Evolutionary conservation across 2,888 invertebrate genomes (phyloP).

Genomic region (Caenorhabditis sp.): DNA sequence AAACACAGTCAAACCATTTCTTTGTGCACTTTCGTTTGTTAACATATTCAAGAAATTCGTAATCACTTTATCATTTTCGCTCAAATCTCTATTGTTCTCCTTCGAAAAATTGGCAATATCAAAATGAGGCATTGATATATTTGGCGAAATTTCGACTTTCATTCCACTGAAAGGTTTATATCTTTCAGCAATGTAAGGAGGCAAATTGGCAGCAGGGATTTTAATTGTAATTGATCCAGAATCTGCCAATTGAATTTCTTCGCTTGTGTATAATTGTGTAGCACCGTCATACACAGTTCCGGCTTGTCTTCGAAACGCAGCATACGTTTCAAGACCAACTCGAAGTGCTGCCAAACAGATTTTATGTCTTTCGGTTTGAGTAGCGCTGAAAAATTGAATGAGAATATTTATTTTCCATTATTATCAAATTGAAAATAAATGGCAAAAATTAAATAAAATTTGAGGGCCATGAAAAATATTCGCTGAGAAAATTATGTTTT

Average conservation of each 20-base stretch:
- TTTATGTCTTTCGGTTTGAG: background rate
- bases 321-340: constrained; percentile 14
- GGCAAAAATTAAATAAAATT: no score
- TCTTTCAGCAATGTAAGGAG: background rate
- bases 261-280: constrained; percentile 5
- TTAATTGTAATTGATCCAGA: background rate
- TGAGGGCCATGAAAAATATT: no score
- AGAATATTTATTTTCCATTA: no score
- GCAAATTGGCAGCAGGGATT: background rate
- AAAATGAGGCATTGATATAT: background rate
- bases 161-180: background rate
- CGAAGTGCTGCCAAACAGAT: constrained; percentile 15
- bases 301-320: background rate
- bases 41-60: constrained; percentile 28
- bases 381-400: background rate
- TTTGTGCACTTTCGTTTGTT: constrained; percentile 12
- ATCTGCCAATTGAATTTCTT: background rate
- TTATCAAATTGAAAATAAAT: no score
- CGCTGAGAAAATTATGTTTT: no score
- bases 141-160: background rate
- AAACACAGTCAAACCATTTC: constrained; percentile 5
- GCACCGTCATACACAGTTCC: constrained; percentile 8
- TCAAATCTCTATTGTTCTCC: constrained; percentile 6
- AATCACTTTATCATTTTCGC: constrained; percentile 11
- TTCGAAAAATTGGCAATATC: constrained; percentile 6